Base-by-base conservation (phyloP, 2,888 invertebrate species). In the Abscondita cerata region DNA sequence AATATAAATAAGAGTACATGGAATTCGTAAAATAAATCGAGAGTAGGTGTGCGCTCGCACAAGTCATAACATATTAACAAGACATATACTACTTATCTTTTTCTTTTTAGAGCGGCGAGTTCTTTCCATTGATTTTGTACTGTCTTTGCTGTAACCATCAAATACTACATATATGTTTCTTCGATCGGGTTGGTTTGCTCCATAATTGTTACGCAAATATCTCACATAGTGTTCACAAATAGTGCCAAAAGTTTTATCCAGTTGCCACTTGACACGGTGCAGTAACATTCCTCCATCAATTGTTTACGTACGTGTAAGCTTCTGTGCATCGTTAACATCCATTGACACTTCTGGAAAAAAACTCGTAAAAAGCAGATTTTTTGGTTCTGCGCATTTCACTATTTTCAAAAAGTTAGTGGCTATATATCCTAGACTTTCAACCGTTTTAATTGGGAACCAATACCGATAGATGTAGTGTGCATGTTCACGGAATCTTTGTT, bases 371-470 rank as follows among this genome's bases (percentile, higher is more conserved):
- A n/a, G 18, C 12, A 16, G 41, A 20, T 20, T 20, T 46, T 46
- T 11, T 46, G 18, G 46, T 18, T 20, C 20, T 46, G 6, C 20
- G 46, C 19, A 46, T 46, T 46, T 20, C 46, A 46, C 46, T n/a
- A 18, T 46, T 5, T 46, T 46, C 46, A 46, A 46, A 46, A 8
- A 46, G 38, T n/a, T n/a, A n/a, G n/a, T n/a, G n/a, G n/a, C n/a
- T n/a, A n/a, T n/a, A n/a, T n/a, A n/a, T n/a, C n/a, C n/a, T n/a
- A n/a, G n/a, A n/a, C n/a, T n/a, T n/a, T n/a, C n/a, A n/a, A n/a
- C n/a, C n/a, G n/a, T n/a, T n/a, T n/a, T n/a, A n/a, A n/a, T n/a
- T n/a, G n/a, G n/a, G n/a, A n/a, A n/a, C n/a, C n/a, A n/a, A n/a
- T n/a, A n/a, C n/a, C n/a, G n/a, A n/a, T n/a, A n/a, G n/a, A n/a